Evolutionary conservation across 2,888 invertebrate species (phyloP).

Genomic region (Orgyia antiqua): DNA sequence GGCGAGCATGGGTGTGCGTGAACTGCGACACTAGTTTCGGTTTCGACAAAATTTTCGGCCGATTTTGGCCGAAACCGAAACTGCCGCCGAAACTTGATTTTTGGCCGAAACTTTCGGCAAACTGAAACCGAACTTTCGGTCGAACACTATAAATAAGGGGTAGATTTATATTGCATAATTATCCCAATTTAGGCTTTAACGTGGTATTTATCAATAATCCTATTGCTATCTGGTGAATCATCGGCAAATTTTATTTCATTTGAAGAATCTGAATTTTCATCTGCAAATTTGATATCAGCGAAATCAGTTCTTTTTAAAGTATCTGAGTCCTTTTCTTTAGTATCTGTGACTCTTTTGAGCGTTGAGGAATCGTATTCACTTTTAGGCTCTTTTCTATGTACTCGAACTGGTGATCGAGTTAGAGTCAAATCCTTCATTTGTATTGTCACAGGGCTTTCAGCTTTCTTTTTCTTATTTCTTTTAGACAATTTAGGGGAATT

Average conservation of each 20-base stretch:
- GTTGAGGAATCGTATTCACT: conserved; percentile 54
- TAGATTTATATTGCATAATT: too few species aligned
- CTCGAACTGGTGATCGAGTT: conserved; percentile 56
- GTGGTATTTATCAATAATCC: conserved; percentile 57
- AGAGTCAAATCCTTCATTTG: conserved; percentile 64
- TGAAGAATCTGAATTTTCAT: conserved; percentile 81
- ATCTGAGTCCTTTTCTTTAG: conserved; percentile 79
- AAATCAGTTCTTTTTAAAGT: conserved; percentile 77
- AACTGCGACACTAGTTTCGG: too few species aligned
- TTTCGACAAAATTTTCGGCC: too few species aligned
- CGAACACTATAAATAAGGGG: too few species aligned
- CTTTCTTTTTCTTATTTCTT: conserved; percentile 53
- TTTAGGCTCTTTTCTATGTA: conserved; percentile 48
- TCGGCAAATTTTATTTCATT: conserved; percentile 69
- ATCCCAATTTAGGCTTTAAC: conserved; percentile 54
- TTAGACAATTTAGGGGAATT: conserved; percentile 56
- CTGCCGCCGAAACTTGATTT: too few species aligned
- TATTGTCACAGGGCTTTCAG: conserved; percentile 47
- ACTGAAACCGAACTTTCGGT: too few species aligned
- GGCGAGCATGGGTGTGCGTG: too few species aligned
- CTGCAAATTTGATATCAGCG: conserved; percentile 84
- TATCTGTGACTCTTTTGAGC: conserved; percentile 81
- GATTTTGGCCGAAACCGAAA: too few species aligned
- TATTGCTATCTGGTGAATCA: conserved; percentile 70
- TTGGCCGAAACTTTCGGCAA: too few species aligned